phyloP scores from a whole-genome alignment of 2,888 invertebrate species.

The Nesidiocoris tenuis region DNA sequence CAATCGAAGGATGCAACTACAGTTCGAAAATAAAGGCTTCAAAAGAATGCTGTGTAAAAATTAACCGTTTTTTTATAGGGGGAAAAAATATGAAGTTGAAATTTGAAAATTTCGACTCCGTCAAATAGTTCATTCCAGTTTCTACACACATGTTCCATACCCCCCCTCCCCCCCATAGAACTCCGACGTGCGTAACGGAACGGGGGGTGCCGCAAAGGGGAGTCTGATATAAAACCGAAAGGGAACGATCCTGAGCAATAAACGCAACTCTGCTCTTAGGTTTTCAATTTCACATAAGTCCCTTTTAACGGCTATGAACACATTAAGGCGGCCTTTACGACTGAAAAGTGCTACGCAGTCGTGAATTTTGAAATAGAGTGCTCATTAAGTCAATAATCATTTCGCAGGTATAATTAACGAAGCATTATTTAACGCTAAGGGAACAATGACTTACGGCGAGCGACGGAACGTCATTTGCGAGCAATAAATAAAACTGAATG shows the following conservation, averaged over 20 bases:
- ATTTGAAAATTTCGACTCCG: too few species aligned
- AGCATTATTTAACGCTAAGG: background rate
- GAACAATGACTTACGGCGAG: background rate
- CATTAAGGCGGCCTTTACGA: background rate
- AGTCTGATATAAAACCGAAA: background rate
- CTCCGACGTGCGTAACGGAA: background rate
- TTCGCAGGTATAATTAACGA: background rate
- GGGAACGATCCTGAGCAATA: background rate
- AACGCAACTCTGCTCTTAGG: background rate
- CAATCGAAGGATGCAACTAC: too few species aligned
- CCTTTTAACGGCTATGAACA: background rate
- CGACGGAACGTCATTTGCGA: background rate
- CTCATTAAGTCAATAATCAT: background rate
- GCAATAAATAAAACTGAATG: too few species aligned
- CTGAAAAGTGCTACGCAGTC: background rate
- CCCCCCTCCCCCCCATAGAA: too few species aligned
- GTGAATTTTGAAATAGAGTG: background rate
- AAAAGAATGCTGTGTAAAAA: too few species aligned
- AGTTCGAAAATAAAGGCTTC: too few species aligned
- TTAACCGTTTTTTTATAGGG: too few species aligned
- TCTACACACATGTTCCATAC: too few species aligned
- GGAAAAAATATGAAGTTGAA: too few species aligned
- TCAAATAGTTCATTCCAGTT: too few species aligned
- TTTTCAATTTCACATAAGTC: background rate
- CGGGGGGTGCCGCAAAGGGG: background rate